Conservation (phyloP, 2,888 invertebrate genomes). For the Tetrapedia diversipes region DNA sequence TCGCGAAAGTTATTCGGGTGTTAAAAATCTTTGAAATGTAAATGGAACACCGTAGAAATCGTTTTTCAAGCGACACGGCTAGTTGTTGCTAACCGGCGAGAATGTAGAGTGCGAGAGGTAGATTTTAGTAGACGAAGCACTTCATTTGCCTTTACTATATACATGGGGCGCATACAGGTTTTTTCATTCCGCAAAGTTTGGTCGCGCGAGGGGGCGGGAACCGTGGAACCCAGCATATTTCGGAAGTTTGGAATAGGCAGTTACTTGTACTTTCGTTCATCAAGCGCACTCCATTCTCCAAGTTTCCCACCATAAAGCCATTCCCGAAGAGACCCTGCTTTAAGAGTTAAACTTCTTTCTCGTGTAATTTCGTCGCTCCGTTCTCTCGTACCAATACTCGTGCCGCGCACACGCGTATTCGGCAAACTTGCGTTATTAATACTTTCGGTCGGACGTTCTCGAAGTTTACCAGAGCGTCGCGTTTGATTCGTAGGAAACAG, state of each 20-base stretch:
- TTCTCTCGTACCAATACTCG: neutral
- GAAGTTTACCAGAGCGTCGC: neutral
- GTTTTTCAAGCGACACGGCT: neutral
- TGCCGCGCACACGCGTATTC: neutral
- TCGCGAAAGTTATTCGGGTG: neutral
- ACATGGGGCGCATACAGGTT: neutral
- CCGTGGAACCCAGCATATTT: conserved; percentile 9
- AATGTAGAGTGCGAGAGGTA: neutral
- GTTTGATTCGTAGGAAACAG: neutral
- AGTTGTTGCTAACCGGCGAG: neutral
- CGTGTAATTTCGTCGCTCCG: conserved; percentile 3
- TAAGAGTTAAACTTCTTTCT: conserved; percentile 11
- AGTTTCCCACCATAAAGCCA: conserved; percentile 32
- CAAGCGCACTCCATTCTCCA: conserved; percentile 25
- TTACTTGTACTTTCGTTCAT: conserved; percentile 54
- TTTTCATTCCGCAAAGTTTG: neutral
- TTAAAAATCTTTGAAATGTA: neutral
- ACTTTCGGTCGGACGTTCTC: neutral
- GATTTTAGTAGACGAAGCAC: conserved; percentile 32
- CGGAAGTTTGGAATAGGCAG: conserved; percentile 46
- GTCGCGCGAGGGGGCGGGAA: neutral
- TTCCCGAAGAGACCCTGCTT: conserved; percentile 13
- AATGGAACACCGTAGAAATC: neutral
- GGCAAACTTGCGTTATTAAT: neutral
- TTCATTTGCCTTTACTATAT: conserved; percentile 61